Conservation (phyloP, 1,140 invertebrate genomes). For the Sitobion miscanthi region DNA sequence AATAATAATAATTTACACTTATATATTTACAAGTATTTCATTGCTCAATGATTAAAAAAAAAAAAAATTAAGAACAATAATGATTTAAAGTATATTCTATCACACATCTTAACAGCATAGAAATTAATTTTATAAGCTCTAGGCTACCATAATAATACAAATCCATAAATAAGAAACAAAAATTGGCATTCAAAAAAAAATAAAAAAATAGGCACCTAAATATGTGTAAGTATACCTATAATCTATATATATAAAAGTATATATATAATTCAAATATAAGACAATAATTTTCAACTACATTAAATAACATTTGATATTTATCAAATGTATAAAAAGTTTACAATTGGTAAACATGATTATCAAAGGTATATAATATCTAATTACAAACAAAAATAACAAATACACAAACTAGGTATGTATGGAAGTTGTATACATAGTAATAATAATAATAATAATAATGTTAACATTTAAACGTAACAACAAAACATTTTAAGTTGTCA, state of each 20-base stretch:
- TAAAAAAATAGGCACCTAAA: neutral
- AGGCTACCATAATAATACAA: neutral
- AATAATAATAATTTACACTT: constrained; percentile 30
- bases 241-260: neutral
- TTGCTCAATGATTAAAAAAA: constrained; percentile 28
- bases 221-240: neutral
- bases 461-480: neutral
- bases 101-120: neutral
- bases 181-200: neutral
- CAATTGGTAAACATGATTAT: constrained; percentile 28
- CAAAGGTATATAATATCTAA: constrained; percentile 21
- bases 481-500: constrained; percentile 37
- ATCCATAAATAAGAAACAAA: neutral
- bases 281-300: neutral
- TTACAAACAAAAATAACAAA: constrained; percentile 21
- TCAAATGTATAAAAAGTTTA: neutral
- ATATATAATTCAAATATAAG: constrained; percentile 8
- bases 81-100: neutral
- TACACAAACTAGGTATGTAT: neutral
- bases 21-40: constrained; percentile 33
- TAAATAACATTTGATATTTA: neutral
- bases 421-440: constrained; percentile 29
- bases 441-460: constrained; percentile 6
- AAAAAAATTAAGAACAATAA: constrained; percentile 37
- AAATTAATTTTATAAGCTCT: neutral